Evolutionary conservation across 2,888 invertebrate species (phyloP).

Genomic region (Temnothorax unifasciatus): DNA sequence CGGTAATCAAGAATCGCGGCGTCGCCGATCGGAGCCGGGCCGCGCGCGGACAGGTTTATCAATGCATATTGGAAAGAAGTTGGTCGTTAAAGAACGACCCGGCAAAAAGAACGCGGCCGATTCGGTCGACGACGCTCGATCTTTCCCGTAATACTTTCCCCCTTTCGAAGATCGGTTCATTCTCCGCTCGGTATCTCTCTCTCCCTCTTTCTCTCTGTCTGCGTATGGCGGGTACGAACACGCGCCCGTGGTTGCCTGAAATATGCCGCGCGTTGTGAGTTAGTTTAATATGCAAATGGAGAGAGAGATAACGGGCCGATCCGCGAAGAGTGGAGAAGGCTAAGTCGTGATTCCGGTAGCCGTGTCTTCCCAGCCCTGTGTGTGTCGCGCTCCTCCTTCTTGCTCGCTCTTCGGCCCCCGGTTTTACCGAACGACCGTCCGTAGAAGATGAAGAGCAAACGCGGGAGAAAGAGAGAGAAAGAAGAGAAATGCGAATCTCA

Average conservation of each 20-base stretch:
- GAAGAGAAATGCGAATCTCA: conserved; percentile 54
- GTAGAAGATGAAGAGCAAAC: conserved; percentile 40
- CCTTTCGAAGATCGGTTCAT: conserved; percentile 34
- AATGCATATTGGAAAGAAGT: conserved; percentile 82
- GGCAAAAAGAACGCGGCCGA: conserved; percentile 67
- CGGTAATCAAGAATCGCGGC: conserved; percentile 75
- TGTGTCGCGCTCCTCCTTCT: conserved; percentile 70
- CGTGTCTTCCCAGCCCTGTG: conserved; percentile 81
- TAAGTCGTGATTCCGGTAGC: conserved; percentile 86
- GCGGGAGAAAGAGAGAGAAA: conserved; percentile 55
- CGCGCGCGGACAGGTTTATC: conserved; percentile 79
- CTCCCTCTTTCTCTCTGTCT: conserved; percentile 33
- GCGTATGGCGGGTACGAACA: too few relatives aligned
- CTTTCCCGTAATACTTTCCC: conserved; percentile 16
- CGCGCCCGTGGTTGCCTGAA: conserved; percentile 63
- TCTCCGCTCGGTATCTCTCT: conserved; percentile 3
- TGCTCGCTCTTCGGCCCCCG: conserved; percentile 59
- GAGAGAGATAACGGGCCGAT: conserved; percentile 84
- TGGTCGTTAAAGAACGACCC: conserved; percentile 76
- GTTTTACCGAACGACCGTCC: conserved; percentile 37
- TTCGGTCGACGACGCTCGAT: conserved; percentile 51
- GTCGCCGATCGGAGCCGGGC: conserved; percentile 56
- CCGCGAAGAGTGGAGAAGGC: conserved; percentile 83
- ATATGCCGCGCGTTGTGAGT: conserved; percentile 85
- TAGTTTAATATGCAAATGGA: conserved; percentile 86